Conservation (phyloP, 2,797 vertebrate genomes). For the Stomatorhinus walkeri region DNA sequence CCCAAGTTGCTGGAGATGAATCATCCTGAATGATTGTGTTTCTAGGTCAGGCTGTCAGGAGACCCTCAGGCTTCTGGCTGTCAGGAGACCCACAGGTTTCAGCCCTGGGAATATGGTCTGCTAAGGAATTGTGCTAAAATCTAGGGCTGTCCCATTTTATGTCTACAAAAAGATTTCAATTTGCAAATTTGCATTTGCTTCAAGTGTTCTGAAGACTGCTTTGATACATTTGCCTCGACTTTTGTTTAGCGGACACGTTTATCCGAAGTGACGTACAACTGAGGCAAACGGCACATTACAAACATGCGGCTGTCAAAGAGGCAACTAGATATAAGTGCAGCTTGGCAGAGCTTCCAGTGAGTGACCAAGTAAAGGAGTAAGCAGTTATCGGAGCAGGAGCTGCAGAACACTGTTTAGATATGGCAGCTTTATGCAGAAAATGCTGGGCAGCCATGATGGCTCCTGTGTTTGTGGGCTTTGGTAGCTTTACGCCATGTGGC, state of each 20-base stretch:
- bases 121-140: neutral
- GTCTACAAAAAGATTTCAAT: neutral
- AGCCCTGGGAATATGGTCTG: neutral
- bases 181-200: too few relatives aligned
- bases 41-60: neutral
- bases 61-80: neutral
- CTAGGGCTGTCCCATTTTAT: neutral
- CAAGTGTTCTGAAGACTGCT: neutral
- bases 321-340: neutral
- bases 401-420: neutral
- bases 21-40: neutral
- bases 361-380: neutral
- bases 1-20: neutral
- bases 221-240: neutral
- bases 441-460: neutral
- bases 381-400: neutral
- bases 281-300: neutral
- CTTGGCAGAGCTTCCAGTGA: neutral
- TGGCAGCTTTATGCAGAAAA: neutral
- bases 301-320: neutral
- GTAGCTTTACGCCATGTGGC: constrained; percentile 29
- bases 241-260: neutral
- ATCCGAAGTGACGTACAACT: neutral
- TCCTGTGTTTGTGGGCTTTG: neutral
- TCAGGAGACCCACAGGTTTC: neutral